A percentile compares a stretch with the other conserved stretches of the same genome.
Evolutionary conservation across 1,140 invertebrate species (phyloP).

Genomic region (Euborellia annulipes): DNA sequence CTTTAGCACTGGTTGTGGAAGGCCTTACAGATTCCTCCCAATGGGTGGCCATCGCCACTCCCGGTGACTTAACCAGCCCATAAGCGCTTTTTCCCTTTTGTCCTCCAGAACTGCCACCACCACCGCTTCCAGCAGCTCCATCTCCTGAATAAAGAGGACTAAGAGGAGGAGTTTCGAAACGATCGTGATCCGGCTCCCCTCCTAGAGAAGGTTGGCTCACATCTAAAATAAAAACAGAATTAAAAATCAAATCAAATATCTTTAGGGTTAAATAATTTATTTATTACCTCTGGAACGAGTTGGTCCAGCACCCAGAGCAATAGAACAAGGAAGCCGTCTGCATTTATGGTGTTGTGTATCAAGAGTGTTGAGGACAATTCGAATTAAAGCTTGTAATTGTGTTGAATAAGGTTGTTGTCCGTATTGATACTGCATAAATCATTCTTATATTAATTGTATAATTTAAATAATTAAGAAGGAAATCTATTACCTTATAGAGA

Average conservation of each 20-base stretch:
- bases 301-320: conserved; percentile 48
- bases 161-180: conserved; percentile 31
- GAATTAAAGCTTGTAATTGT: conserved; percentile 65
- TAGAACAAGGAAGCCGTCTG: conserved; percentile 57
- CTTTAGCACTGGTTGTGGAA: no score
- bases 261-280: no score
- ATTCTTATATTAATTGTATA: background rate
- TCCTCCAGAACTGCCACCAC: no score
- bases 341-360: conserved; percentile 82
- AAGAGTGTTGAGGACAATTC: conserved; percentile 86
- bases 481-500: conserved; percentile 69
- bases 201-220: conserved; percentile 57
- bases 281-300: conserved; percentile 50
- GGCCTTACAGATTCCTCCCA: conserved; percentile 39
- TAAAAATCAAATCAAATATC: background rate
- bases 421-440: conserved; percentile 68
- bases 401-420: conserved; percentile 60
- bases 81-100: no score
- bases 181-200: conserved; percentile 39
- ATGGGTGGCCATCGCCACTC: conserved; percentile 46
- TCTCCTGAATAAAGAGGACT: conserved; percentile 31
- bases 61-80: conserved; percentile 27
- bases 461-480: background rate
- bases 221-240: conserved; percentile 31
- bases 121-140: conserved; percentile 9